Percentiles rank a stretch among this genome's conserved stretches.
These are phyloP conservation scores for Gasteruption jaculator DNA, from an alignment of 2,888 invertebrate species.

Conservation along the genomic window DNA sequence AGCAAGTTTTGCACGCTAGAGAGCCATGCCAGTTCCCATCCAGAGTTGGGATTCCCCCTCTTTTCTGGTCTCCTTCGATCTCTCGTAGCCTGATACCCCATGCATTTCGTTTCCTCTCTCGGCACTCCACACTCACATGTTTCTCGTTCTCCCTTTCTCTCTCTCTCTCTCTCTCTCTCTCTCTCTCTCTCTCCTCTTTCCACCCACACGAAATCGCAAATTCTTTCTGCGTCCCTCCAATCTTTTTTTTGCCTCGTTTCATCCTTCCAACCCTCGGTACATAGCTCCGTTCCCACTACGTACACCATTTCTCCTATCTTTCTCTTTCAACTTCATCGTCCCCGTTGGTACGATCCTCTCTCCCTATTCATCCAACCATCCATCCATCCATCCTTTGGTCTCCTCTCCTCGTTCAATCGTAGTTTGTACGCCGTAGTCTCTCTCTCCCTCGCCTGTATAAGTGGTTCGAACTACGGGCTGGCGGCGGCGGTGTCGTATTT, in stretches of 20 bases:
- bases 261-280: neutral
- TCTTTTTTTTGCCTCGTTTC: neutral
- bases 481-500: constrained; percentile 43
- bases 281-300: neutral
- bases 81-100: constrained; percentile 32
- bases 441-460: constrained; percentile 28
- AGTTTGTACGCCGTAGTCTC: no score
- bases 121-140: constrained; percentile 15
- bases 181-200: constrained; percentile 2
- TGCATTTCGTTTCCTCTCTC: constrained; percentile 35
- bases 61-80: constrained; percentile 26
- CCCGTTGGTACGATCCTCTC: constrained; percentile 4
- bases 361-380: no score
- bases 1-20: constrained; percentile 41
- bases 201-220: neutral
- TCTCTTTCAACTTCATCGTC: constrained; percentile 8
- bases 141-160: constrained; percentile 18
- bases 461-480: constrained; percentile 36
- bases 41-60: constrained; percentile 33
- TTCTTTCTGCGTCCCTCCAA: neutral
- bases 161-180: constrained; percentile 23
- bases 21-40: constrained; percentile 33
- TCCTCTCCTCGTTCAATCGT: constrained; percentile 4
- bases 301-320: constrained; percentile 1
- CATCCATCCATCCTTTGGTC: constrained; percentile 11